Percentiles rank a stretch among this genome's conserved stretches.
Evolutionary conservation across 2,888 invertebrate genomes (phyloP).

Genomic region (Poecilobothrus nobilitatus): DNA sequence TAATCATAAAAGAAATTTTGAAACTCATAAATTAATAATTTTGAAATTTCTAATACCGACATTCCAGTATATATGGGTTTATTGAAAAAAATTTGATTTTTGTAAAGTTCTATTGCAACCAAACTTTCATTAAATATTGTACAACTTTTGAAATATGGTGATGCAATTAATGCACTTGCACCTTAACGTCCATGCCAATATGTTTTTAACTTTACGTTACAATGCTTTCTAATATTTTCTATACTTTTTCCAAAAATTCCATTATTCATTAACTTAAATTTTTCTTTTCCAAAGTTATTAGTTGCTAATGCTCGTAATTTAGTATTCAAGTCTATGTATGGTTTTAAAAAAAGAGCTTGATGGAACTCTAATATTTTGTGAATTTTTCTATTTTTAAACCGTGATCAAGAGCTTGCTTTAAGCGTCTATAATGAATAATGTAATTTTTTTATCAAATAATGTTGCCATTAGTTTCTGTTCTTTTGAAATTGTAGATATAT

Average conservation of each 20-base stretch:
- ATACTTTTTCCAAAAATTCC: conserved; percentile 15
- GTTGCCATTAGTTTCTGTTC: conserved; percentile 28
- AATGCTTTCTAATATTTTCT: conserved; percentile 18
- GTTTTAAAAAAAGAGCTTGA: conserved; percentile 33
- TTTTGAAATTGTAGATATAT: conserved; percentile 21
- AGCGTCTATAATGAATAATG: too few species aligned
- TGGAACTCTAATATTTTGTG: conserved; percentile 30
- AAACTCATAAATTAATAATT: conserved; percentile 35
- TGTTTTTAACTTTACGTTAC: conserved; percentile 40
- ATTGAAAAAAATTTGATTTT: conserved; percentile 28
- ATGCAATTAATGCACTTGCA: conserved; percentile 28
- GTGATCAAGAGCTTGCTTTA: conserved; percentile 22
- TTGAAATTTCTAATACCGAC: conserved; percentile 37
- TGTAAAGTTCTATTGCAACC: conserved; percentile 32
- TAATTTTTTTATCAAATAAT: conserved; percentile 24
- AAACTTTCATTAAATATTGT: too few species aligned
- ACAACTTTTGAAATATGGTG: conserved; percentile 30
- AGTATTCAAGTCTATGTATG: conserved; percentile 19
- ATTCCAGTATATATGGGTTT: conserved; percentile 41
- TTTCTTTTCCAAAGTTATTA: conserved; percentile 12
- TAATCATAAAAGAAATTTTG: conserved; percentile 34
- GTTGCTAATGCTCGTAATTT: conserved; percentile 12
- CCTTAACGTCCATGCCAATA: conserved; percentile 31
- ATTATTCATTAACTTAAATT: conserved; percentile 11
- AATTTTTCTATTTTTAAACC: conserved; percentile 25